Base-by-base conservation (phyloP, 1,140 invertebrate species). In the Bombus soroeensis region DNA sequence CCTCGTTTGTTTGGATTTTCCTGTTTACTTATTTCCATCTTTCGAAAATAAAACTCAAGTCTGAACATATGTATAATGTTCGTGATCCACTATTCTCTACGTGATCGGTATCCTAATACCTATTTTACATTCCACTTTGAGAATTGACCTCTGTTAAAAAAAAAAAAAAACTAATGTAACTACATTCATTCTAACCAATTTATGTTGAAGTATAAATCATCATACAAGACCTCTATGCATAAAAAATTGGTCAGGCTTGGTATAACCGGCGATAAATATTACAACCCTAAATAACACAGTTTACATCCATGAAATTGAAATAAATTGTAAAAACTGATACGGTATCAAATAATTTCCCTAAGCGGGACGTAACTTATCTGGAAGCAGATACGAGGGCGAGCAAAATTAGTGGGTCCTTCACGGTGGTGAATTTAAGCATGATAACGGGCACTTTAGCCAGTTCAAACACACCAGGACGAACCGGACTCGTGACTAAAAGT, bases 361-460 rank as follows among this genome's bases (percentile, higher is more conserved):
- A 34, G 28, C 37, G 59, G n/a, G 18, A 9, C 18, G 34, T 37
- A 53, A 47, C 6, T 79, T 68, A 79, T 77, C n/a, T 22, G 32
- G 34, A 12, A 43, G 25, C n/a, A 13, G 9, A 18, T 22, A n/a
- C 25, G 25, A 41, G 43, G 10, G 43, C 9, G 78, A 53, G 22
- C 15, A 70, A 32, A 78, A 80, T 70, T 70, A 57, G 64, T 41
- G 37, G 6, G 70, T 68, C 62, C 53, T 70, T 70, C 73, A 34
- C 47, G 28, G 34, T 41, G 43, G 71, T 10, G 47, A 41, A 47
- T 66, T 72, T 64, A 47, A 71, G 28, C 34, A 22, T 43, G 77
- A 89, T 81, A 88, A 75, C 68, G 86, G 28, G 32, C 43, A n/a
- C 12, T 81, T 73, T 32, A 81, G 68, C 68, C 28, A 57, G 70